Base-by-base conservation (phyloP, 2,113 vertebrate species). In the Bagarius yarrelli region DNA sequence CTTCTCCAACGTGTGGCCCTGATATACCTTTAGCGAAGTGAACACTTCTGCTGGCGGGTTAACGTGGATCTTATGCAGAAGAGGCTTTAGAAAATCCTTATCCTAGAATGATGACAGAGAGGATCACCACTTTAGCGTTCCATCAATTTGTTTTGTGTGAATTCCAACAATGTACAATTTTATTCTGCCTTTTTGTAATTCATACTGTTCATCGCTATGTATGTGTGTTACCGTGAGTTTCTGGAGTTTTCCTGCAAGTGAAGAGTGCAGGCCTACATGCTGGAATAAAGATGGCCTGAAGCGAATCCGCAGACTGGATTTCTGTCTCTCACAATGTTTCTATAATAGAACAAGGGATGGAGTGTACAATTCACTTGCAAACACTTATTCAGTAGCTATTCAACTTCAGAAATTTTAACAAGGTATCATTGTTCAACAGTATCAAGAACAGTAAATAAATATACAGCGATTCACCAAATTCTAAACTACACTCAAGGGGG, bases 271-370 rank as follows among this genome's bases (percentile, higher is more conserved):
- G 21, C 98, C 98, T 57, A 99, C 97, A 0, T 99, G 98, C 59
- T 99, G 98, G 87, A 99, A 99, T 67, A 99, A 93, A 5, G 98
- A 99, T n/a, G 98, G 98, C 69, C 96, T 93, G 91, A 99, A 99
- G 30, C 98, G 96, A 85, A 99, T 95, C 63, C 98, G 94, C 0
- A 99, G 92, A 87, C 97, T 96, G 64, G 98, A 97, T 88, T 99
- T 99, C 89, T 99, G 98, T 36, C 98, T 93, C 89, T 98, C 96
- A 86, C 98, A 98, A 90, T 98, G 97, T 93, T 98, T 99, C 97
- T 94, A 81, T 21, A 60, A 56, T 40, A 47, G 36, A 14, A 36
- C 23, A 16, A 64, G 16, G 76, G n/a, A 40, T 3, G 56, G 32
- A 13, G 4, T 23, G 15, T 34, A 16, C 9, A 27, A 71, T 18